Evolutionary conservation across 2,888 invertebrate species (phyloP), one percentile per base, ranked within the genome.

Genomic region (Ichneumon xanthorius): DNA sequence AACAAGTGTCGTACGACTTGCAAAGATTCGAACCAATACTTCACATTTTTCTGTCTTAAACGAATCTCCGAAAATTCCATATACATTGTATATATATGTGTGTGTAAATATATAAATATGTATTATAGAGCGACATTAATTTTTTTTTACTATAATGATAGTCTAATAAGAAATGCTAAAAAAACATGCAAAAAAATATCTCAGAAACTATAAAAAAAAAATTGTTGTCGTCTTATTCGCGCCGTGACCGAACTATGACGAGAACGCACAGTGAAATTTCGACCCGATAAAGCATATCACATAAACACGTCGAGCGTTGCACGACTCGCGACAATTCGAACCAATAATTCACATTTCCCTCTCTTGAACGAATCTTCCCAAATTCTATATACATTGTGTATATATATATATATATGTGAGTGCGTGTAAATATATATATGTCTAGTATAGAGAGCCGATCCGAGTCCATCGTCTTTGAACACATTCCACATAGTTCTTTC

Each of bases 401-500:
- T 26, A 2, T 26, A 22, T 22, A 4, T 26, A 58, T 7, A 0
- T 9, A 45, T 5, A 4, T 61, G 14, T 26, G 11, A 6, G 14
- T 16, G 14, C 6, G 16, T 16, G 14, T 26, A 30, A 26, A 33
- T 63, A 30, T 63, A 16, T 58, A 3, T 61, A 26, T 22, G 61
- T 30, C 2, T 14, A 37, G 19, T 37, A 2, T n/a, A 14, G 45
- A 61, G 4, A 48, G 19, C 61, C 72, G 68, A 70, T 72, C 48
- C 22, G 65, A n/a, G 53, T 19, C 11, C 22, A 68, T 45, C 58
- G 50, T 58, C 37, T 22, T 53, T 50, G 9, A 37, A 61, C 40
- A 55, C 48, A 71, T 72, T 58, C 73, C 75, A 70, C 80, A 22
- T 19, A 55, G 76, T 80, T 63, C 16, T 22, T 61, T 22, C 45